Evolutionary conservation across 2,888 invertebrate genomes (phyloP).

Genomic region (Hypena proboscidalis): DNA sequence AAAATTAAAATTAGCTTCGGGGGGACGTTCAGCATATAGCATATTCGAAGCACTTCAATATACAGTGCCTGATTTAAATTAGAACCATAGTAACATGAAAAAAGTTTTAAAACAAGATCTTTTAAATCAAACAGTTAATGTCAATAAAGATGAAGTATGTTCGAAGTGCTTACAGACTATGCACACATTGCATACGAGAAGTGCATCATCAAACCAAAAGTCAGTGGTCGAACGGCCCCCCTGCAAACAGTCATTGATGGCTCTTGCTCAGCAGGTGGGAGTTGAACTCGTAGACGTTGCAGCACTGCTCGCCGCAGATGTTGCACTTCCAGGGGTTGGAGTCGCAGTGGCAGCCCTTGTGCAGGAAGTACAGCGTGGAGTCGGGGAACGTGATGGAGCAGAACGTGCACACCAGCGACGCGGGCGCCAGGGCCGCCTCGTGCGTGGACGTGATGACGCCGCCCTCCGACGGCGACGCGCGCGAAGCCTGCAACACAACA

Average conservation of each 20-base stretch:
- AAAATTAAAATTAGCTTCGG: slow-evolving; percentile 72
- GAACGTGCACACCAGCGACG: slow-evolving; percentile 92
- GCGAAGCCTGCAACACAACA: slow-evolving; percentile 67
- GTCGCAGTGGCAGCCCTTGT: slow-evolving; percentile 99
- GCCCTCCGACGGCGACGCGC: slow-evolving; percentile 79
- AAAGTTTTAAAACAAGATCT: slow-evolving; percentile 33
- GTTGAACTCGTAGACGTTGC: slow-evolving; percentile 98
- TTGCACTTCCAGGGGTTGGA: slow-evolving; percentile 99
- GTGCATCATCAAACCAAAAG: slow-evolving; percentile 63
- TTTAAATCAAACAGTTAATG: slow-evolving; percentile 30
- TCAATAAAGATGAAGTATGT: slow-evolving; percentile 57
- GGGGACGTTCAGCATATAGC: slow-evolving; percentile 82
- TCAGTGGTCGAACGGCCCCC: slow-evolving; percentile 79
- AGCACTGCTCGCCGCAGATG: slow-evolving; percentile 97
- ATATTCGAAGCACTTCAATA: slow-evolving; percentile 77
- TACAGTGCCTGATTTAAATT: slow-evolving; percentile 41
- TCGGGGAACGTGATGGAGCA: slow-evolving; percentile 98
- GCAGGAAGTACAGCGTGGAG: slow-evolving; percentile 97
- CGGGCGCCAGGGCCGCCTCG: slow-evolving; percentile 84
- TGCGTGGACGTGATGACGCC: slow-evolving; percentile 90
- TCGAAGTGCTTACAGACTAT: slow-evolving; percentile 74
- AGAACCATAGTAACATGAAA: slow-evolving; percentile 36
- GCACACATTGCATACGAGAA: slow-evolving; percentile 62
- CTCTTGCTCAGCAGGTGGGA: slow-evolving; percentile 97
- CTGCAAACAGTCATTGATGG: slow-evolving; percentile 90